phyloP scores from a whole-genome alignment of 2,888 invertebrate genomes.

The Euplagia quadripunctaria region DNA sequence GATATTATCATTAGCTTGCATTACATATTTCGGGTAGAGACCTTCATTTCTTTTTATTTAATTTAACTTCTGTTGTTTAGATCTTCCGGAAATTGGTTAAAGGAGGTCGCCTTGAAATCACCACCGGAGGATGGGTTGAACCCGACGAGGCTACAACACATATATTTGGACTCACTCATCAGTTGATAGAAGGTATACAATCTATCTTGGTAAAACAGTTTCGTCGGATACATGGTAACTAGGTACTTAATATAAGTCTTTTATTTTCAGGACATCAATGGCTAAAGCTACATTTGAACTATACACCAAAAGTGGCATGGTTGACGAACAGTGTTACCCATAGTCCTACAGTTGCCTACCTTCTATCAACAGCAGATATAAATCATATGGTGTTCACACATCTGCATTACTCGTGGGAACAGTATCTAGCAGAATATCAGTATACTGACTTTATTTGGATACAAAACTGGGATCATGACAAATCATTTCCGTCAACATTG shows the following conservation, averaged over 20 bases:
- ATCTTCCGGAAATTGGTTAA: constrained; percentile 91
- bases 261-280: constrained; percentile 93
- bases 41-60: not conserved
- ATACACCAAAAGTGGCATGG: constrained; percentile 94
- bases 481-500: constrained; percentile 58
- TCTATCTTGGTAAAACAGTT: not conserved
- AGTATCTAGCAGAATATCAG: constrained; percentile 95
- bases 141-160: constrained; percentile 96
- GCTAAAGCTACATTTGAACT: constrained; percentile 93
- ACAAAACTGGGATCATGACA: constrained; percentile 91
- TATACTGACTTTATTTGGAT: constrained; percentile 96
- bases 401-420: constrained; percentile 97
- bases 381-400: constrained; percentile 95
- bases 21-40: not conserved
- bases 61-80: constrained; percentile 53
- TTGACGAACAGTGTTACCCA: constrained; percentile 98
- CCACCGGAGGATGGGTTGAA: constrained; percentile 98
- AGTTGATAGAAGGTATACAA: constrained; percentile 93
- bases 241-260: constrained; percentile 1
- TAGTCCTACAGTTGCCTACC: constrained; percentile 96
- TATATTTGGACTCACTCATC: constrained; percentile 95
- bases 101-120: constrained; percentile 94
- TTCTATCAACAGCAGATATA: constrained; percentile 93
- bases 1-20: not conserved
- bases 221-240: not conserved